Conservation (phyloP, 1,140 invertebrate genomes). For the Rhopalosiphum padi region DNA sequence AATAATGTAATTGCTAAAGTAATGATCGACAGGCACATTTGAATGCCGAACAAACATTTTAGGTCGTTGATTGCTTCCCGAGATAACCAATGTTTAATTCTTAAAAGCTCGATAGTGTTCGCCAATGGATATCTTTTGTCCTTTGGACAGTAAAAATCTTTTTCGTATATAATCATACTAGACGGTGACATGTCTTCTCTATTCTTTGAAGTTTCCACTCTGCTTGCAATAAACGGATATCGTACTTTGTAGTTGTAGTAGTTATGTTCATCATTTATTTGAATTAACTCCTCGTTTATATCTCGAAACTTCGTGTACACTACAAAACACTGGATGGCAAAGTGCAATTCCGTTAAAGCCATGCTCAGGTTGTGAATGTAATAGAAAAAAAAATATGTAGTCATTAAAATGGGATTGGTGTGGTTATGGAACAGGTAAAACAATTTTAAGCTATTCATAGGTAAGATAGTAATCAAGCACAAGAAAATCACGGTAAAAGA, state of each 20-base stretch:
- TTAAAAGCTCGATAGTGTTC: neutral
- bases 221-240: neutral
- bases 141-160: conserved; percentile 19
- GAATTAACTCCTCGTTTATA: neutral
- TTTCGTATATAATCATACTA: neutral
- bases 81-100: neutral
- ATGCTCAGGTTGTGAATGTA: neutral
- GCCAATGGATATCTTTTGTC: neutral
- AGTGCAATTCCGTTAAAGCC: neutral
- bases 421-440: neutral
- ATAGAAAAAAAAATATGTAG: neutral
- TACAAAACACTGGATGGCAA: neutral
- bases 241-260: neutral
- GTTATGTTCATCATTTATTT: neutral
- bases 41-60: neutral
- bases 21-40: neutral
- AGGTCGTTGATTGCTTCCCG: neutral
- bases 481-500: neutral
- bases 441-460: neutral
- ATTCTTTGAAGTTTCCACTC: neutral
- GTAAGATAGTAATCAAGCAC: neutral
- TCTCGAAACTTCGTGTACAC: neutral
- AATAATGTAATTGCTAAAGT: neutral
- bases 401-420: neutral
- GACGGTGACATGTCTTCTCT: neutral